phyloP scores from a whole-genome alignment of 2,797 vertebrate species.

The Cirrhinus mrigala region DNA sequence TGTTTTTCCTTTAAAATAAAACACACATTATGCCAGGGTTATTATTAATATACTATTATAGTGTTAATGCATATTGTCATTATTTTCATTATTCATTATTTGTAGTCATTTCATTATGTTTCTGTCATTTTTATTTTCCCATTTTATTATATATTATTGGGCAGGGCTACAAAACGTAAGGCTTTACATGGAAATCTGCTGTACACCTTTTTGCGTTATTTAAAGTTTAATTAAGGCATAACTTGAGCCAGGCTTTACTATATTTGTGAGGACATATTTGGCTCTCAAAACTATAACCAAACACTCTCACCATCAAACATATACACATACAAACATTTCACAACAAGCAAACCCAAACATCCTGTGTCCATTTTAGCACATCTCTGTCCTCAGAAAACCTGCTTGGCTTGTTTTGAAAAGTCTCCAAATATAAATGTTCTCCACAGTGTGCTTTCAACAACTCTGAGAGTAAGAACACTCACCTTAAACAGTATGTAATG shows the following conservation, averaged over 20 bases:
- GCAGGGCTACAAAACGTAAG: neutral
- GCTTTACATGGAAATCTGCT: neutral
- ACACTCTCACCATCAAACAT: neutral
- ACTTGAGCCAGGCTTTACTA: neutral
- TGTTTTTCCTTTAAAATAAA: no score
- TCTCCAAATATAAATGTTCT: conserved; percentile 12
- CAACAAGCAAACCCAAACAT: neutral
- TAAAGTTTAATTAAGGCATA: neutral
- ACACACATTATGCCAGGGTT: no score
- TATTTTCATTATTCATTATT: no score
- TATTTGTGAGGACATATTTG: neutral
- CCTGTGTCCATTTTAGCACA: neutral
- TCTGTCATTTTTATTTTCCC: no score
- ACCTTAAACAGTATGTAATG: neutral
- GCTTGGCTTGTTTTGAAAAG: neutral
- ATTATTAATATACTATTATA: no score
- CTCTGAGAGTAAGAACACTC: neutral
- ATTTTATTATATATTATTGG: no score
- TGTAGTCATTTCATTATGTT: no score
- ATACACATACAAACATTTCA: conserved; percentile 12
- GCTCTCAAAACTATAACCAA: conserved; percentile 10
- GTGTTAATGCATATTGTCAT: no score
- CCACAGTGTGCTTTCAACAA: neutral
- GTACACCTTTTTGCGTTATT: neutral
- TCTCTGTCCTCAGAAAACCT: neutral